Evolutionary conservation across 2,888 invertebrate genomes (phyloP).

Genomic region (Drosophila hamatofila): DNA sequence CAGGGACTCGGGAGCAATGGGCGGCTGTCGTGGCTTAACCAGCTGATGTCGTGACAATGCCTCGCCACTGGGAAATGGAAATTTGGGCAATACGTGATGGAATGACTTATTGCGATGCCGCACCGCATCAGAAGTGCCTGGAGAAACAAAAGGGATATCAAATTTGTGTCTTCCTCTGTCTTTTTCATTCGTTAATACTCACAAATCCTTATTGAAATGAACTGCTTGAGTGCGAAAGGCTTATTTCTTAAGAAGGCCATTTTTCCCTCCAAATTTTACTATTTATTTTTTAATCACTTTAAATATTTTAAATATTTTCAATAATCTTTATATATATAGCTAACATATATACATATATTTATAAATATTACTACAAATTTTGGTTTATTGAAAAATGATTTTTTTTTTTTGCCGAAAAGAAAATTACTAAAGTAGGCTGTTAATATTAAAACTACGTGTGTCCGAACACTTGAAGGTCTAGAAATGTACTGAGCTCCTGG

Average conservation of each 20-base stretch:
- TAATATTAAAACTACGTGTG: constrained; percentile 6
- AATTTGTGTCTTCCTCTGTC: no score
- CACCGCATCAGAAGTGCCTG: background rate
- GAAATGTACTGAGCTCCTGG: background rate
- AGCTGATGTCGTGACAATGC: constrained; percentile 1
- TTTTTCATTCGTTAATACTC: background rate
- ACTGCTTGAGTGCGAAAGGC: background rate
- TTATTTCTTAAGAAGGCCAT: constrained; percentile 7
- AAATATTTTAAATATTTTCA: background rate
- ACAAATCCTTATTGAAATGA: background rate
- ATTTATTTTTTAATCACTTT: background rate
- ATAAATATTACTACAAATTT: constrained; percentile 6
- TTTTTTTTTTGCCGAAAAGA: background rate
- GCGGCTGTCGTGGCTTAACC: constrained; percentile 11
- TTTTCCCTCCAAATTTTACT: background rate
- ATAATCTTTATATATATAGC: background rate
- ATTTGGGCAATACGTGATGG: constrained; percentile 5
- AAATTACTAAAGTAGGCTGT: background rate
- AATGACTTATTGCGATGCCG: background rate
- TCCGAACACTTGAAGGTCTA: constrained; percentile 11
- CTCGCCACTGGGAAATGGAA: constrained; percentile 25
- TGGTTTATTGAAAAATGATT: background rate
- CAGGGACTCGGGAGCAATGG: background rate
- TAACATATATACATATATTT: background rate
- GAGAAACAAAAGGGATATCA: no score